Evolutionary conservation across 2,113 vertebrate species (phyloP).

Genomic region (Saguinus imperator): DNA sequence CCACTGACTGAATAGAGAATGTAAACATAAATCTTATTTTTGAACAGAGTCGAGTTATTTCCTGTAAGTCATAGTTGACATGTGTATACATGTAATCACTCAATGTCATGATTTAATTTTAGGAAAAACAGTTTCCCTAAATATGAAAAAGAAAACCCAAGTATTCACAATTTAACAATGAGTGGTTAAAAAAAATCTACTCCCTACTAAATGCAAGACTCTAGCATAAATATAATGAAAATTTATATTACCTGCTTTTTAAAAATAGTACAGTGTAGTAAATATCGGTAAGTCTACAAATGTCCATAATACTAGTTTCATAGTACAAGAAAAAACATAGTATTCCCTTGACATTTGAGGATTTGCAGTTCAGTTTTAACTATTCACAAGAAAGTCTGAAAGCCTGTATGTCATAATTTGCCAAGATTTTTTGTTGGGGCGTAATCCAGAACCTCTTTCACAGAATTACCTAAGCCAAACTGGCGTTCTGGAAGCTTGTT

Average conservation of each 20-base stretch:
- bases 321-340: background rate
- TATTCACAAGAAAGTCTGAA: conserved; percentile 58
- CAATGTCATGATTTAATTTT: conserved; percentile 41
- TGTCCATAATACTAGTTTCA: background rate
- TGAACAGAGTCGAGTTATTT: background rate
- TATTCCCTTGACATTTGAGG: conserved; percentile 55
- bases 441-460: conserved; percentile 66
- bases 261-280: conserved; percentile 31
- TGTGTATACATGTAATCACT: background rate
- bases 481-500: conserved; percentile 67
- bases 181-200: background rate
- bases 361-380: conserved; percentile 57
- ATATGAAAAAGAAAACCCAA: conserved; percentile 23
- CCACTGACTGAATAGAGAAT: background rate
- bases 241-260: background rate
- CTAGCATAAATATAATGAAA: background rate
- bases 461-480: conserved; percentile 74
- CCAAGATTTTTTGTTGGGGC: conserved; percentile 68
- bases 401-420: conserved; percentile 54
- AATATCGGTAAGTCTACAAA: conserved; percentile 50
- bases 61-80: background rate
- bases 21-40: background rate
- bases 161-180: conserved; percentile 6
- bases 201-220: background rate
- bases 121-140: conserved; percentile 47